Percentiles rank a stretch among this genome's conserved stretches.
Conservation (phyloP, 2,113 vertebrate species). For the Actenoides hombroni region DNA sequence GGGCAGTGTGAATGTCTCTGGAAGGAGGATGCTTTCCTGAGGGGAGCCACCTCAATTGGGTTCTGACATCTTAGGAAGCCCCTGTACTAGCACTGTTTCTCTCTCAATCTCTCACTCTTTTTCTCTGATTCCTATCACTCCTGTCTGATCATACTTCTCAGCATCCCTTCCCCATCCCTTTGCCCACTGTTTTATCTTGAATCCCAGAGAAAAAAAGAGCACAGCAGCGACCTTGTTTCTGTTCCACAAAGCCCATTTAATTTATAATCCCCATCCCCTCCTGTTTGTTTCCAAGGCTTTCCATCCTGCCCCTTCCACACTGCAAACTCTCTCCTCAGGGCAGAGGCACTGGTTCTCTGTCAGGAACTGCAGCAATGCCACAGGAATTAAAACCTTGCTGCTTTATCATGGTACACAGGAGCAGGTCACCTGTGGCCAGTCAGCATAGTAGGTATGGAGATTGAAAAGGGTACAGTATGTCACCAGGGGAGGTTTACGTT, state of each 20-base stretch:
- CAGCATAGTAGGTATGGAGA: accelerated
- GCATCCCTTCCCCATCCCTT: neutral
- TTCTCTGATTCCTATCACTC: accelerated
- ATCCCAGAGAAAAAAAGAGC: neutral
- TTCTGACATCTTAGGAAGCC: neutral
- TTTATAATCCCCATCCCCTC: neutral
- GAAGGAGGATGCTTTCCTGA: neutral
- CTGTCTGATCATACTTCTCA: neutral
- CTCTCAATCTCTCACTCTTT: neutral
- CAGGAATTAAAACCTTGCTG: neutral
- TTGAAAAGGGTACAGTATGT: neutral
- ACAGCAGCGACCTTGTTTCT: neutral
- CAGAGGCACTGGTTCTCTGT: accelerated
- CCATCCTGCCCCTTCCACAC: neutral
- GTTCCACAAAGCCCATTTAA: neutral
- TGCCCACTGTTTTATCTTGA: neutral
- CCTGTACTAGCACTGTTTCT: neutral
- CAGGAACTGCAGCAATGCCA: neutral
- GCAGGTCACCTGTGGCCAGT: neutral
- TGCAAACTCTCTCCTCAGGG: accelerated
- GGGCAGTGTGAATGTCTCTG: neutral
- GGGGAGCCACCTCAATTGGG: neutral
- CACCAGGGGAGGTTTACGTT: neutral
- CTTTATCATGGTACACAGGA: accelerated
- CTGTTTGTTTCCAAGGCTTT: neutral